These are phyloP conservation scores for Andrena bucephala DNA, from an alignment of 2,888 invertebrate species.

Conservation along the genomic window DNA sequence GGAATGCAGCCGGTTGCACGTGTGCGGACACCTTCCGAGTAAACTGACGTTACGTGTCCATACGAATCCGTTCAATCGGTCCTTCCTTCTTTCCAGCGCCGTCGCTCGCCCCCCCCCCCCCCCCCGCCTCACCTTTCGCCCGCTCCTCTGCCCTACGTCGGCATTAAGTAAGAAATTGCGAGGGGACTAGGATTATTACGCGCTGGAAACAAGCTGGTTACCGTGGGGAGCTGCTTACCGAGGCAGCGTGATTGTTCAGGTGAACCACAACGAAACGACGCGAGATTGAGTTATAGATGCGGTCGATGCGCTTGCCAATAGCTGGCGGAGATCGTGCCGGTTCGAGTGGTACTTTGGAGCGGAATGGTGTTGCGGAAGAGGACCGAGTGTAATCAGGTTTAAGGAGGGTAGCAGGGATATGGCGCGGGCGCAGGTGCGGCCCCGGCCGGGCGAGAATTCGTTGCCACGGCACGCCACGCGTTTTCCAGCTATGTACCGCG, in stretches of 20 bases:
- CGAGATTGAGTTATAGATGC: conserved; percentile 49
- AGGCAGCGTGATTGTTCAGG: conserved; percentile 30
- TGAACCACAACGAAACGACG: conserved; percentile 39
- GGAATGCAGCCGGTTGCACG: conserved; percentile 24
- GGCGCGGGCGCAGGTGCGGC: conserved; percentile 27
- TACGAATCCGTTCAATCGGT: conserved; percentile 58
- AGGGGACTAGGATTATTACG: conserved; percentile 58
- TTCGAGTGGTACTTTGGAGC: neutral
- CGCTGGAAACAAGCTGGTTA: conserved; percentile 59
- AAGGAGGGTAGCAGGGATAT: neutral
- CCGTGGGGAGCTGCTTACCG: conserved; percentile 36
- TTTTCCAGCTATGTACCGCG: neutral
- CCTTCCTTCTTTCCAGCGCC: conserved; percentile 16
- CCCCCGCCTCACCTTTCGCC: neutral
- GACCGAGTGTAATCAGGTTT: conserved; percentile 34
- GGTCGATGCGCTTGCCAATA: conserved; percentile 24
- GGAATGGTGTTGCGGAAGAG: conserved; percentile 19
- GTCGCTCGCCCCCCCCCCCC: neutral
- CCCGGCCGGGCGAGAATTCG: conserved; percentile 17
- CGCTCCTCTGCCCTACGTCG: neutral
- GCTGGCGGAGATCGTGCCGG: conserved; percentile 7
- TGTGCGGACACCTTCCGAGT: conserved; percentile 37
- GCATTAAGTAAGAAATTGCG: conserved; percentile 64
- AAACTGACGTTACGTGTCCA: conserved; percentile 57
- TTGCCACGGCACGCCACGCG: neutral